Base-by-base conservation (phyloP, 64 coral and sea anemone genomes). In the Exaiptasia diaphana region DNA sequence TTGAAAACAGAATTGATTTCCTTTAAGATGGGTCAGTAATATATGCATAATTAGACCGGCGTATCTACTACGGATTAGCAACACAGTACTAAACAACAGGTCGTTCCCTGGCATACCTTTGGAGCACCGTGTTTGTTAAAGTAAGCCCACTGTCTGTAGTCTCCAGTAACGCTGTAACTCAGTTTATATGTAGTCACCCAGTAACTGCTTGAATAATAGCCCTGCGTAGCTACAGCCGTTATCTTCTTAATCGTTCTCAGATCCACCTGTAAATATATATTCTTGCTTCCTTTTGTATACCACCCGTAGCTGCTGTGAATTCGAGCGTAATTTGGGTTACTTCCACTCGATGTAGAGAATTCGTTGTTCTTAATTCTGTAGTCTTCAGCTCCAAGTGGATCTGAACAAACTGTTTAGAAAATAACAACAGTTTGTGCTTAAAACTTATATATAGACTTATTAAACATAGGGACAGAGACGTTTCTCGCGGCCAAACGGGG, bases 151-250 rank as follows among this genome's bases (percentile, higher is more conserved):
- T n/a, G n/a, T n/a, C n/a, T n/a, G n/a, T n/a, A n/a, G n/a, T n/a
- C n/a, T n/a, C n/a, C n/a, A n/a, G n/a, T n/a, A n/a, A 46, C 21
- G 57, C 57, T 62, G 68, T 39, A 73, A 41, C 4, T 40, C 14
- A 73, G 33, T 41, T 38, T 40, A 31, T 40, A 73, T 10, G 4
- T 73, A 3, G 21, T 5, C 14, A 73, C 68, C 68, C 68, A 73
- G 20, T 76, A 21, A 28, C 37, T 38, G 28, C 34, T 31, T n/a
- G 18, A n/a, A 35, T 26, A 38, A 41, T 18, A 24, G 12, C 75
- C 49, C 41, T 78, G 75, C 2, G 52, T 78, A 3, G 75, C 75
- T 40, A 78, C 30, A 8, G 21, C 53, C 10, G 52, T 78, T 12
- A 78, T 12, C 8, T 22, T 55, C 37, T 34, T 38, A 1, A 38